Conservation (phyloP, 2,888 invertebrate genomes). For the Aleiodes testaceus region DNA sequence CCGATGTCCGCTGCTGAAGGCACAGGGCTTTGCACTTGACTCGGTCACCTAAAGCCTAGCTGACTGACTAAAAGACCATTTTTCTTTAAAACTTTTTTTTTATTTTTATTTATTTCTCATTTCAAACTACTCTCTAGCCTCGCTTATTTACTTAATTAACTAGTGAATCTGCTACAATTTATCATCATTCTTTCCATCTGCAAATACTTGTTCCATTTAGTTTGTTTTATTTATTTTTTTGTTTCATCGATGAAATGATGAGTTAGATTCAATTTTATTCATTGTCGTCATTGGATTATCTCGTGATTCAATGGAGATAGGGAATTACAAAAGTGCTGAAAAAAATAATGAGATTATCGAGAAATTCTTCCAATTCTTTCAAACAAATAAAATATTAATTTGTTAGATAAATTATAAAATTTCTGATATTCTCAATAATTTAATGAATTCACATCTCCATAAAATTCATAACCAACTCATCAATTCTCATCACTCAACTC, state of each 20-base stretch:
- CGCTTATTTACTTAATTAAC: slow-evolving; percentile 56
- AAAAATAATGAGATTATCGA: no score
- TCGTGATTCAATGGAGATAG: no score
- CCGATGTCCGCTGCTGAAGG: slow-evolving; percentile 73
- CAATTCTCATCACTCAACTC: slow-evolving; percentile 14
- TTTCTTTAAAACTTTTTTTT: slow-evolving; percentile 35
- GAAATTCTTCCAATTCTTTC: no score
- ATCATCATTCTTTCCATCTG: neutral
- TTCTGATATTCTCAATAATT: no score
- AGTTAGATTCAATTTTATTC: neutral
- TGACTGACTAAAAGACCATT: slow-evolving; percentile 61
- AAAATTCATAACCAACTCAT: no score
- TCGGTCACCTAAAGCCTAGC: slow-evolving; percentile 71
- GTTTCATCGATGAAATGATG: neutral
- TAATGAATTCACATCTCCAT: no score
- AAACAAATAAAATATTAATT: no score
- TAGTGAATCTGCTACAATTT: slow-evolving; percentile 41
- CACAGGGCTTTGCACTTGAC: slow-evolving; percentile 74
- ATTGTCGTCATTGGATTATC: slow-evolving; percentile 7
- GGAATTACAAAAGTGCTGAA: no score
- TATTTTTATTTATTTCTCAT: no score
- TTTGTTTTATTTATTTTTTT: neutral
- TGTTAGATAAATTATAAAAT: no score
- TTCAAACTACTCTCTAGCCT: slow-evolving; percentile 55
- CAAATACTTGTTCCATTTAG: slow-evolving; percentile 10